Percentiles rank a stretch among this genome's conserved stretches.
Conservation (phyloP, 2,113 vertebrate genomes). For the Percopsis transmontana region DNA sequence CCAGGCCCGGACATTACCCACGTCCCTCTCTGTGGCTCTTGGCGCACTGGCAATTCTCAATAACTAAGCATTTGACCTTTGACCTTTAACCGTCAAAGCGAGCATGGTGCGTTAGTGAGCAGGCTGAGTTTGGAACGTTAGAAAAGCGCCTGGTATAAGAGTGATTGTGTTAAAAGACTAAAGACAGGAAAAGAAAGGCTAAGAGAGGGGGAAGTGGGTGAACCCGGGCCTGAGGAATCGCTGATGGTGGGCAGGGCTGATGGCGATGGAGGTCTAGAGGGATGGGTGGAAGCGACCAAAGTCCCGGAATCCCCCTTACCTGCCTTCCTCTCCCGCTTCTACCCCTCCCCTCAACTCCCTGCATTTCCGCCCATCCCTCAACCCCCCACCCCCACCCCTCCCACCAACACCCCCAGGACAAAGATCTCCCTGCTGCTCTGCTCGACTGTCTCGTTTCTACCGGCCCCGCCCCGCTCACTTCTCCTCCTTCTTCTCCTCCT, state of each 20-base stretch:
- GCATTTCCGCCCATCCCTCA: slow-evolving; percentile 22
- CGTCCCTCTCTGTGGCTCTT: slow-evolving; percentile 42
- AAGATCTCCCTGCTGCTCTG: slow-evolving; percentile 63
- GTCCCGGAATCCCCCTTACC: not conserved
- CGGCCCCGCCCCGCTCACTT: slow-evolving; percentile 69
- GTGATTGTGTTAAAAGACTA: too few species aligned
- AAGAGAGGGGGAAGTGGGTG: slow-evolving; percentile 5
- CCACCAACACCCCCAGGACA: slow-evolving; percentile 53
- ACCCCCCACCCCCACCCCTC: slow-evolving; percentile 30
- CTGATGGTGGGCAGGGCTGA: not conserved
- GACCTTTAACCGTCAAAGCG: too few species aligned
- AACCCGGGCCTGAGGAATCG: slow-evolving; percentile 47
- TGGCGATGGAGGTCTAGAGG: not conserved
- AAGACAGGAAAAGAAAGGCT: not conserved
- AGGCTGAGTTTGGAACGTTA: not conserved
- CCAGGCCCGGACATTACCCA: slow-evolving; percentile 61
- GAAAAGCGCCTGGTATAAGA: too few species aligned
- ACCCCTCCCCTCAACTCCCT: not conserved
- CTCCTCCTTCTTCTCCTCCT: slow-evolving; percentile 70
- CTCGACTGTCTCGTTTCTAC: slow-evolving; percentile 58
- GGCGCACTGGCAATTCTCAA: slow-evolving; percentile 8
- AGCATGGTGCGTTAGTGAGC: not conserved
- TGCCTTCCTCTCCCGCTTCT: not conserved
- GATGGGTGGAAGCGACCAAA: slow-evolving; percentile 42
- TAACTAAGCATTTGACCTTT: not conserved